phyloP scores from a whole-genome alignment of 1,140 invertebrate genomes.

The Drosophila murphyi region DNA sequence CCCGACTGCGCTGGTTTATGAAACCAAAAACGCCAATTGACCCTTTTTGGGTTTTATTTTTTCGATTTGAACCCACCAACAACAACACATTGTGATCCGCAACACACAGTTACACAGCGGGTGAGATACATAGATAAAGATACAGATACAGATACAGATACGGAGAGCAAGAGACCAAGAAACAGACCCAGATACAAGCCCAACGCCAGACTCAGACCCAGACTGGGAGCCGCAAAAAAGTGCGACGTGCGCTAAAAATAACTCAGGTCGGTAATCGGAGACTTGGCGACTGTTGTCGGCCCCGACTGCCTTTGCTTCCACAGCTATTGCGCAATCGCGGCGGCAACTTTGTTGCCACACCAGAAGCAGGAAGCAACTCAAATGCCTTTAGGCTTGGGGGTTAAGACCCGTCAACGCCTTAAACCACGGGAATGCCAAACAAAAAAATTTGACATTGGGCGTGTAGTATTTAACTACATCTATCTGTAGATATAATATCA shows the following conservation, averaged over 20 bases:
- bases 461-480: slow-evolving; percentile 2
- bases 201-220: slow-evolving; percentile 13
- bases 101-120: slow-evolving; percentile 36
- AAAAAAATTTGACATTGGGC: slow-evolving; percentile 7
- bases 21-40: slow-evolving; percentile 68
- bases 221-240: slow-evolving; percentile 20
- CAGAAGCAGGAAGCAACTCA: slow-evolving; percentile 41
- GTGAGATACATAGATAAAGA: slow-evolving; percentile 12
- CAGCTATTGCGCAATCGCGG: slow-evolving; percentile 74
- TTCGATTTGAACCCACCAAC: neutral
- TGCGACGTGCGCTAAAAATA: slow-evolving; percentile 63
- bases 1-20: slow-evolving; percentile 58
- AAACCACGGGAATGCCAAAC: slow-evolving; percentile 8
- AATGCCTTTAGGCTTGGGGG: neutral
- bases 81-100: neutral
- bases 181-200: slow-evolving; percentile 1
- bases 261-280: slow-evolving; percentile 40
- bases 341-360: slow-evolving; percentile 51
- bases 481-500: slow-evolving; percentile 12
- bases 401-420: neutral
- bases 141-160: slow-evolving; percentile 1
- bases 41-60: slow-evolving; percentile 47
- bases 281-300: slow-evolving; percentile 11
- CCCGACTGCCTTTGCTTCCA: slow-evolving; percentile 13
- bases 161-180: neutral